Conservation (phyloP, 2,888 invertebrate species). For the Nesidiocoris tenuis region DNA sequence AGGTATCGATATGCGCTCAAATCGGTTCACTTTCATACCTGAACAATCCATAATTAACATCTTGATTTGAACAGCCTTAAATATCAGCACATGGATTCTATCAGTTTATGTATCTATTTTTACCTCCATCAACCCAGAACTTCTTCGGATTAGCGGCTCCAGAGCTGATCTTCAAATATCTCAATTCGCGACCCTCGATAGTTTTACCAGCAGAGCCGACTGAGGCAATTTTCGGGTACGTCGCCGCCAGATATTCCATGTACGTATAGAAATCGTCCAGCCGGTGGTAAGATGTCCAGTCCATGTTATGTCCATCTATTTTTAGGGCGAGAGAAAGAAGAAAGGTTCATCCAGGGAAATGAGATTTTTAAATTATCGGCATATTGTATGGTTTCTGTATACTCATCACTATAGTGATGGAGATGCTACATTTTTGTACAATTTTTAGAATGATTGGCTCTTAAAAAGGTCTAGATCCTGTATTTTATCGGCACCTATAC, state of each 20-base stretch:
- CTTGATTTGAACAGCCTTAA: no score
- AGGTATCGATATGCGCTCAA: no score
- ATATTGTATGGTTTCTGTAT: not conserved
- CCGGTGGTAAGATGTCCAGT: constrained; percentile 76
- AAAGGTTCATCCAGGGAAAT: not conserved
- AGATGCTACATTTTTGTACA: not conserved
- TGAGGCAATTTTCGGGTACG: constrained; percentile 70
- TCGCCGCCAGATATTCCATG: constrained; percentile 68
- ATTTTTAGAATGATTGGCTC: not conserved
- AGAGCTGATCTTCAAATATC: constrained; percentile 59
- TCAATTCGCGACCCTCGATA: constrained; percentile 70
- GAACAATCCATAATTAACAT: no score
- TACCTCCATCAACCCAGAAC: constrained; percentile 58
- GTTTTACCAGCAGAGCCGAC: constrained; percentile 73
- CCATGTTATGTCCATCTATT: constrained; percentile 56
- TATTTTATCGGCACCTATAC: not conserved
- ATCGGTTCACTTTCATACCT: no score
- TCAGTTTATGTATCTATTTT: no score
- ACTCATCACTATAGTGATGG: not conserved
- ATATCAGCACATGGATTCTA: no score
- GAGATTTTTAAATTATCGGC: not conserved
- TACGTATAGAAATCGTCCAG: constrained; percentile 68
- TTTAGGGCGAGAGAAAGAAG: constrained; percentile 54
- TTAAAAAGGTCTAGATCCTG: not conserved
- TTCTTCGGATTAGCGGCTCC: constrained; percentile 51